Percentiles rank a stretch among this genome's conserved stretches.
phyloP scores from a whole-genome alignment of 2,113 vertebrate species.

The Tringa solitaria region DNA sequence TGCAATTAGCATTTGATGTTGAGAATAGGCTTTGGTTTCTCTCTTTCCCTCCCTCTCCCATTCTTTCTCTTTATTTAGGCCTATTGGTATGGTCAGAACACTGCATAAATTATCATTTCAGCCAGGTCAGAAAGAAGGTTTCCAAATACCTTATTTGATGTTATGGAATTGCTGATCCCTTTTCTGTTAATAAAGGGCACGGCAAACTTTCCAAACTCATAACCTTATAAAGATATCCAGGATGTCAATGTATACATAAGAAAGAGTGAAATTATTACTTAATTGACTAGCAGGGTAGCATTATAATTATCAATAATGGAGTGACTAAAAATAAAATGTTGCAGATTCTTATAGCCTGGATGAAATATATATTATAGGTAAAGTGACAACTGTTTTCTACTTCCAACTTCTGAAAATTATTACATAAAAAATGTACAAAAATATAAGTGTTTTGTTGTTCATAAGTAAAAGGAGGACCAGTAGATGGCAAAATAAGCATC shows the following conservation, averaged over 20 bases:
- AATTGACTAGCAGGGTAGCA: neutral
- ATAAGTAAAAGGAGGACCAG: neutral
- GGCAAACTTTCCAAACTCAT: neutral
- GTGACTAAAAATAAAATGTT: neutral
- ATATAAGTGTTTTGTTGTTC: neutral
- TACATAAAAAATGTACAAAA: neutral
- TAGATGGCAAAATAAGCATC: neutral
- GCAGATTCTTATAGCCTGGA: neutral
- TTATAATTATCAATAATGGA: neutral
- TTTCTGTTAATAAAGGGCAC: neutral
- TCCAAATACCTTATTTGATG: neutral
- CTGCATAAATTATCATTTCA: constrained; percentile 23
- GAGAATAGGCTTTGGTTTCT: neutral
- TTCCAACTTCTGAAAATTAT: neutral
- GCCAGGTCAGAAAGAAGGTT: constrained; percentile 28
- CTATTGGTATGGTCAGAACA: constrained; percentile 5
- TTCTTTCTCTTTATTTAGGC: constrained; percentile 4
- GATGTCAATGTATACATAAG: neutral
- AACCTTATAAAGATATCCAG: neutral
- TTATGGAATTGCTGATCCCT: constrained; percentile 12
- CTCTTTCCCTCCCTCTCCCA: neutral
- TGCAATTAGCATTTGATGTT: constrained; percentile 58
- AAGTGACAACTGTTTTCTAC: neutral
- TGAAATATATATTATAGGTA: neutral
- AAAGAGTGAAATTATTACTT: neutral